Evolutionary conservation across 2,888 invertebrate species (phyloP).

Genomic region (Octonoba sinensis): DNA sequence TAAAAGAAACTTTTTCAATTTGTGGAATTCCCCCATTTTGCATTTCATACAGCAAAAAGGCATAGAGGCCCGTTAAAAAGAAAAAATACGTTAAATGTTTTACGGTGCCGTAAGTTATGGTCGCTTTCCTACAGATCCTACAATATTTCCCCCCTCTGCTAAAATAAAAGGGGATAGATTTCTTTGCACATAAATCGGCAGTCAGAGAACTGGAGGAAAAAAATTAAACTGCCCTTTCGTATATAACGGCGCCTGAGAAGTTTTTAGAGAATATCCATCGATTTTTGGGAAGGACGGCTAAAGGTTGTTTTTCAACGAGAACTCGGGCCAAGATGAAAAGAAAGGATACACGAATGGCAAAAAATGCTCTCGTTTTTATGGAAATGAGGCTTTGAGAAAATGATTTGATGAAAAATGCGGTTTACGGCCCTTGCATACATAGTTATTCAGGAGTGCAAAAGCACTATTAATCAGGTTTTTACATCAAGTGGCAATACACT

Average conservation of each 20-base stretch:
- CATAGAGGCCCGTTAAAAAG: constrained; percentile 26
- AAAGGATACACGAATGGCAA: constrained; percentile 8
- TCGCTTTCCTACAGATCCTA: constrained; percentile 56
- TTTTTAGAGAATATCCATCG: constrained; percentile 54
- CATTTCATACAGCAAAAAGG: constrained; percentile 38
- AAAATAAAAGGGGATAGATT: constrained; percentile 59
- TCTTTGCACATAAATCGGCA: constrained; percentile 62
- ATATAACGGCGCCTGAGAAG: constrained; percentile 57
- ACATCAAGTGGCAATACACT: no score
- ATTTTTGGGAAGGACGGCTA: constrained; percentile 55
- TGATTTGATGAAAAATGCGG: no score
- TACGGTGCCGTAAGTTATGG: constrained; percentile 51
- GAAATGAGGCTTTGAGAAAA: neutral
- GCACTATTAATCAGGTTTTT: no score
- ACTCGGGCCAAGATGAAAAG: constrained; percentile 22
- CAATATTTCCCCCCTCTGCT: constrained; percentile 46
- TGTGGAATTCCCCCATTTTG: constrained; percentile 43
- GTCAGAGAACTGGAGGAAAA: constrained; percentile 46
- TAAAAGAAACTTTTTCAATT: constrained; percentile 16
- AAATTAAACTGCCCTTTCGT: constrained; percentile 57
- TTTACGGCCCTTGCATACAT: no score
- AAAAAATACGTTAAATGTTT: constrained; percentile 61
- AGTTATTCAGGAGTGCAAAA: no score
- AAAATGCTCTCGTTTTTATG: constrained; percentile 19
- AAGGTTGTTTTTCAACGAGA: constrained; percentile 46